Percentiles rank a stretch among this genome's conserved stretches.
Evolutionary conservation across 1,140 invertebrate genomes (phyloP).

Genomic region (Holotrichia oblita): DNA sequence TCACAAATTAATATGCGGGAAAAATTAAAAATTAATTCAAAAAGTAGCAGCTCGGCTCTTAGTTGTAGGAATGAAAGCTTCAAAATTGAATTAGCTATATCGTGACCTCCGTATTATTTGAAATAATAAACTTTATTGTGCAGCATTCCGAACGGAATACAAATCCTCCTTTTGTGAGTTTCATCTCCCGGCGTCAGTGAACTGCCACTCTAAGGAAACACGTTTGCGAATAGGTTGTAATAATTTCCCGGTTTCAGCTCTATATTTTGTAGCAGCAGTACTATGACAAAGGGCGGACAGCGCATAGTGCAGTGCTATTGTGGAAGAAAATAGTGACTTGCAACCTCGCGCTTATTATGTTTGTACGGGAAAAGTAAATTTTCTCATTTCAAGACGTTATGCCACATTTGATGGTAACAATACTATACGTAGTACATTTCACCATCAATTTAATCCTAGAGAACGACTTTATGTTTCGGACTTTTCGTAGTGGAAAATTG

Average conservation of each 20-base stretch:
- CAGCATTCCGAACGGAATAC: neutral
- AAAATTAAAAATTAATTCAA: too few relatives aligned
- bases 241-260: constrained; percentile 8
- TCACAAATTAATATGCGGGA: too few relatives aligned
- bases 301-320: neutral
- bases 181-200: constrained; percentile 16
- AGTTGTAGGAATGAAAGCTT: too few relatives aligned
- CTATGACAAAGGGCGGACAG: neutral
- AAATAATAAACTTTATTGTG: constrained; percentile 32
- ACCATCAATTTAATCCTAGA: neutral
- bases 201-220: constrained; percentile 21
- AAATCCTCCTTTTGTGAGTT: neutral
- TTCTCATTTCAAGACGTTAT: neutral
- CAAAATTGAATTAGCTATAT: constrained; percentile 20
- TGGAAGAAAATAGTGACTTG: constrained; percentile 17
- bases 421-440: neutral
- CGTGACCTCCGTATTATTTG: constrained; percentile 24
- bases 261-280: neutral
- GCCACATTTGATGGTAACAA: neutral
- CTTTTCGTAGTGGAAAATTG: constrained; percentile 29
- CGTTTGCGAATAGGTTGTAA: neutral
- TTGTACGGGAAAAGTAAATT: neutral
- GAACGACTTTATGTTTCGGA: constrained; percentile 1
- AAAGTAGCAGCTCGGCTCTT: too few relatives aligned
- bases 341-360: neutral